Evolutionary conservation across 2,113 vertebrate species (phyloP), one percentile per base, ranked within the genome.

Genomic region (Eretmochelys imbricata): DNA sequence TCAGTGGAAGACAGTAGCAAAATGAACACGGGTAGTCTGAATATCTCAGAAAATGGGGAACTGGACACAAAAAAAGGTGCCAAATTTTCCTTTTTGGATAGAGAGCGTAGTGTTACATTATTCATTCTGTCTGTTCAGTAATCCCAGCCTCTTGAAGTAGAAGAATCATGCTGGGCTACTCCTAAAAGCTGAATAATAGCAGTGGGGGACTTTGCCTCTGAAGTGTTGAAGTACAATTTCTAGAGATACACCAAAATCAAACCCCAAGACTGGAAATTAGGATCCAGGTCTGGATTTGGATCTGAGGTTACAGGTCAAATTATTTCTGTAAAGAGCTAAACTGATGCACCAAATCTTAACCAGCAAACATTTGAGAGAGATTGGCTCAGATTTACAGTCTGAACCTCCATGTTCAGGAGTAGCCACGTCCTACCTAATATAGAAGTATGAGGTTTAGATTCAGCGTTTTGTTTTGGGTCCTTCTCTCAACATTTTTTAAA

Each of bases 401-500:
- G 24, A 42, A 27, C 42, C 24, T 46, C 11, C 12, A 14, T 25
- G 9, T 4, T 93, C 53, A 89, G 88, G 92, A 80, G 9, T 0
- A 0, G 2, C 49, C 29, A 87, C 3, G 46, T 20, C 8, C 0
- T 72, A 6, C 11, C 75, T 24, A 55, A 83, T 4, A 82, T 1
- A 57, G 5, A 6, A 49, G 5, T 72, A 46, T 9, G 9, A 27
- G 59, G 85, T 79, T 57, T 76, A 29, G 69, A 3, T 54, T 17
- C 2, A 59, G 29, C 2, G 12, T 51, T 89, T 54, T 16, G 0
- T 5, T n/a, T 91, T 86, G 0, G 10, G 1, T 84, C 10, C 17
- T 82, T 42, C 12, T 87, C 50, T 38, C 24, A 89, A 94, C 8
- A 51, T 76, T 94, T 94, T 87, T 17, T 5, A 0, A 55, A 57